Base-by-base conservation (phyloP, 2,888 invertebrate genomes). In the Drosophila tanythrix region DNA sequence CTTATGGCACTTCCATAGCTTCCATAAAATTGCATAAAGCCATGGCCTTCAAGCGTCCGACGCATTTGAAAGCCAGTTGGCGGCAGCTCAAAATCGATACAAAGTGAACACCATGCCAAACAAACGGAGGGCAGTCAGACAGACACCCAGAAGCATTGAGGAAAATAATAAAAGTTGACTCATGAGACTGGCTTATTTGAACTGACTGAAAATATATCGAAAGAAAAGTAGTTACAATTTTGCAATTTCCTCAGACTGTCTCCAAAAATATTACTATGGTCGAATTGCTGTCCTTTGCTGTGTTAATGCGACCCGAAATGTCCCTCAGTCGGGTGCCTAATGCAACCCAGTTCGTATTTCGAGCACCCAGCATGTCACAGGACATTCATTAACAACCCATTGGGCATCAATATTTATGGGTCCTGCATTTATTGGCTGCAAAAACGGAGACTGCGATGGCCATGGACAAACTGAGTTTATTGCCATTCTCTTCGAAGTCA, bases 381-480 rank as follows among this genome's bases (percentile, higher is more conserved):
- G 31, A 40, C 68, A 58, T 46, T 87, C 81, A 73, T 84, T 80
- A 74, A 74, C 64, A 66, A 50, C 50, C 57, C 46, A 66, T 57
- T 52, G 67, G 59, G 33, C 70, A 84, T 82, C 79, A 78, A 81
- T 79, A 73, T 84, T 78, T 78, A 75, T 78, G 70, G 29, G 65
- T 50, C 52, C 69, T 56, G 70, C 72, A 81, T 76, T 78, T 73
- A 69, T 81, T 73, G 56, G 36, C 58, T 46, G 58, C 61, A 65
- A 66, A 63, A 70, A 36, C 38, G 52, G 40, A 61, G 68, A 46
- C 53, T 38, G 50, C 27, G 35, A 57, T 36, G 38, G 40, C 51
- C 50, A 56, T 31, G 52, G 33, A 48, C 50, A 48, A 15, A 18
- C 31, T 38, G 6, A 50, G 58, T 64, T 77, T 77, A 70, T 77